A percentile compares a stretch with the other conserved stretches of the same genome.
These are phyloP conservation scores for Antechinus flavipes DNA, from an alignment of 2,113 vertebrate species.

Conservation along the genomic window DNA sequence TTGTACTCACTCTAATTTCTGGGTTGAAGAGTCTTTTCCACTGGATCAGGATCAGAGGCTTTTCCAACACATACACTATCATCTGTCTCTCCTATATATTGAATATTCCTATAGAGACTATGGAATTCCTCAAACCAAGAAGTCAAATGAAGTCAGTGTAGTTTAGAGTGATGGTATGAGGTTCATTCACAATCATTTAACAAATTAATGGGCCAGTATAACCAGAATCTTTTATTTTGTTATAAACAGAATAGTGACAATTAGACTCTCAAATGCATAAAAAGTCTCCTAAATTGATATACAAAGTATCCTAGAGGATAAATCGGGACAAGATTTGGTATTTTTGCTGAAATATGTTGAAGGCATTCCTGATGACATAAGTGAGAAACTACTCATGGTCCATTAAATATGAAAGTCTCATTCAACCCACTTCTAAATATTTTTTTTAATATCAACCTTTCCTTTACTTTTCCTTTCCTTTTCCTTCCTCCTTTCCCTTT, in stretches of 20 bases:
- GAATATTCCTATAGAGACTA: conserved; percentile 65
- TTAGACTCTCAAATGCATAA: conserved; percentile 34
- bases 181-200: conserved; percentile 61
- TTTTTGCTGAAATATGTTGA: conserved; percentile 26
- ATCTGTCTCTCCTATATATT: conserved; percentile 65
- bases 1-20: no score
- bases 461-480: background rate
- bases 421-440: background rate
- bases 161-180: conserved; percentile 37
- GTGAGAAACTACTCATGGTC: conserved; percentile 12
- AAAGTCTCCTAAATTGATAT: background rate
- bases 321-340: conserved; percentile 21
- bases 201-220: conserved; percentile 69
- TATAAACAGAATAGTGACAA: conserved; percentile 60
- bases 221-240: conserved; percentile 54
- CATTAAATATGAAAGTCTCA: background rate
- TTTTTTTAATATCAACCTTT: background rate
- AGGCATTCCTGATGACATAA: conserved; percentile 25
- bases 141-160: conserved; percentile 51
- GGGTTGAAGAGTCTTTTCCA: no score
- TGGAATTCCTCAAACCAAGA: conserved; percentile 65
- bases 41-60: no score
- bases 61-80: conserved; percentile 33
- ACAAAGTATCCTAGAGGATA: background rate
- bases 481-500: background rate